phyloP scores from a whole-genome alignment of 2,797 vertebrate species.

The Takifugu ocellatus region DNA sequence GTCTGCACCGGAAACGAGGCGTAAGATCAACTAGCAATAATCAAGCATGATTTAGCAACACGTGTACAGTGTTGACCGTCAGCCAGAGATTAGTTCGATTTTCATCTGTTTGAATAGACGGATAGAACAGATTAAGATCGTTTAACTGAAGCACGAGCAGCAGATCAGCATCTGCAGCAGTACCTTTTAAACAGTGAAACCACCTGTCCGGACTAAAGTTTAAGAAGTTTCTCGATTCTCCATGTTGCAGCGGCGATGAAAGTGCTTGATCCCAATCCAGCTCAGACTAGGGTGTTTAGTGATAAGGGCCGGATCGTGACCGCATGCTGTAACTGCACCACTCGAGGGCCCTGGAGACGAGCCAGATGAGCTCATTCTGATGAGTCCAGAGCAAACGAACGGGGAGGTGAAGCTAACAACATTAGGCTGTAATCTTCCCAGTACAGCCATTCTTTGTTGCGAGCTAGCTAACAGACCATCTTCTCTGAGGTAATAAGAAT shows the following conservation, averaged over 20 bases:
- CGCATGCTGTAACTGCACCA: constrained; percentile 13
- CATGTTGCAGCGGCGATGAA: constrained; percentile 23
- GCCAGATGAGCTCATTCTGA: constrained; percentile 48
- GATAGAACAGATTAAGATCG: too few species aligned
- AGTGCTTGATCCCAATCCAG: constrained; percentile 47
- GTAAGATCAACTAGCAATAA: background rate
- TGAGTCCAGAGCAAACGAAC: constrained; percentile 40
- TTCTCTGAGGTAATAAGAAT: background rate
- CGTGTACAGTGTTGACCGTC: background rate
- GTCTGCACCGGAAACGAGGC: background rate
- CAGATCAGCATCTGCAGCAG: background rate
- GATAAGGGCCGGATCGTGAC: constrained; percentile 54
- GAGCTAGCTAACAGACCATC: background rate
- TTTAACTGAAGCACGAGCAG: too few species aligned
- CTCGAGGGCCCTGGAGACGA: constrained; percentile 33
- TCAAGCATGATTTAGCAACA: background rate
- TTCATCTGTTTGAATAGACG: too few species aligned
- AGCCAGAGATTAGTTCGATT: too few species aligned
- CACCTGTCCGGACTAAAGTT: too few species aligned
- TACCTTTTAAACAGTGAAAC: too few species aligned
- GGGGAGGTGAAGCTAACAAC: constrained; percentile 36
- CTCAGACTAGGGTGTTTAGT: constrained; percentile 39
- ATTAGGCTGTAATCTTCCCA: constrained; percentile 2
- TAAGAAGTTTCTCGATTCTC: background rate
- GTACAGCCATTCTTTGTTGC: too few species aligned